Base-by-base conservation (phyloP, 2,113 vertebrate species). In the Tetraodon nigroviridis region DNA sequence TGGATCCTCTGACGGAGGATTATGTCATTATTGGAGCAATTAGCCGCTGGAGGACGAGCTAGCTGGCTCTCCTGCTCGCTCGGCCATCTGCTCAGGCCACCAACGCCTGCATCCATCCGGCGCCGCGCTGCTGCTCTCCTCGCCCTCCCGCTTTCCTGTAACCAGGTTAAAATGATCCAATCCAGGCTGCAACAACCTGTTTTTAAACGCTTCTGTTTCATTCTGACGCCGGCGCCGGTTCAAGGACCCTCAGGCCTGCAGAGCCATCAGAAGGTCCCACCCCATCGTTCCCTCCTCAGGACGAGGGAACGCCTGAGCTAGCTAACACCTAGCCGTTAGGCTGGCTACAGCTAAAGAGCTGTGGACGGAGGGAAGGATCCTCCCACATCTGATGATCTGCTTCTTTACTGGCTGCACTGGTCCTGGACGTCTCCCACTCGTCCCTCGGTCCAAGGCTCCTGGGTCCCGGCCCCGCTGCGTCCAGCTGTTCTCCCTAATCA, bases 341-440 rank as follows among this genome's bases (percentile, higher is more conserved):
- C n/a, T n/a, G n/a, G n/a, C n/a, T n/a, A n/a, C n/a, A n/a, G n/a
- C n/a, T n/a, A n/a, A n/a, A n/a, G n/a, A n/a, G n/a, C n/a, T n/a
- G n/a, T n/a, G n/a, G n/a, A n/a, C n/a, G n/a, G n/a, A n/a, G n/a
- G n/a, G n/a, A n/a, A n/a, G n/a, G n/a, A n/a, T 10, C 27, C 7
- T 7, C 27, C 71, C 71, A 75, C 79, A 73, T 81, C 78, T 77
- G 54, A 79, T 73, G 58, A 71, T 73, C 64, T 49, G 65, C 67
- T 66, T 46, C 69, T 76, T 60, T 15, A 54, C 55, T 64, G 42
- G 44, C 51, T 22, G 18, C 48, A 42, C 45, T 29, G 24, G 64
- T 75, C 47, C 55, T 37, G 57, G 64, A 71, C 54, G 61, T 61
- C 66, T 58, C 29, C 20, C 53, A 16, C 29, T 24, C 53, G 16